These are phyloP conservation scores for Dynastes tityus DNA, from an alignment of 2,888 invertebrate species.

Conservation along the genomic window DNA sequence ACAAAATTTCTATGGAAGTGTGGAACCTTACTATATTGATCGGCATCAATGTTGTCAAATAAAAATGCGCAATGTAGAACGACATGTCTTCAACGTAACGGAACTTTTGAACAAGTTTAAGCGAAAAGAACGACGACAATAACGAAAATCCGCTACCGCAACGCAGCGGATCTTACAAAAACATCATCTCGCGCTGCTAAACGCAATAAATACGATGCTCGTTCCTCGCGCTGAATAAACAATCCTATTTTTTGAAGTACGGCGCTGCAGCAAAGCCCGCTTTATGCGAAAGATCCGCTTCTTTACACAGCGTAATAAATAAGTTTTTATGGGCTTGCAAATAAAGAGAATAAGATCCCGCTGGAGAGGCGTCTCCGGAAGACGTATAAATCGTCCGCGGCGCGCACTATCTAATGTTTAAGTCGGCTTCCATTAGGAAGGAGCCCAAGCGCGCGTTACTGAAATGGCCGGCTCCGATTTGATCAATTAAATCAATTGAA, in stretches of 20 bases:
- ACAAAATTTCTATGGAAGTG: too few species aligned
- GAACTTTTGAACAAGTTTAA: conserved; percentile 12
- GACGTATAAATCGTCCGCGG: conserved; percentile 38
- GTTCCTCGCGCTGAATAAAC: conserved; percentile 19
- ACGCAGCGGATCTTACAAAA: conserved; percentile 12
- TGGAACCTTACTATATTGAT: neutral
- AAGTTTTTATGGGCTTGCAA: conserved; percentile 48
- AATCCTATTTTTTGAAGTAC: conserved; percentile 46
- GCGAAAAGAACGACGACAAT: conserved; percentile 15
- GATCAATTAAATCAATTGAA: conserved; percentile 33
- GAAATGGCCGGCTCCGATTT: conserved; percentile 15
- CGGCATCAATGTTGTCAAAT: neutral
- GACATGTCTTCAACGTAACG: neutral
- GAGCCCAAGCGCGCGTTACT: conserved; percentile 8
- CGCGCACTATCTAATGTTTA: conserved; percentile 27
- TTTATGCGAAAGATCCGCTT: conserved; percentile 33
- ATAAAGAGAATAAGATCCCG: conserved; percentile 45
- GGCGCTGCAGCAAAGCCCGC: conserved; percentile 28
- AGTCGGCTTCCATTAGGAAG: conserved; percentile 31
- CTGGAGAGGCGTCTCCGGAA: conserved; percentile 41
- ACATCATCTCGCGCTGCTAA: conserved; percentile 32
- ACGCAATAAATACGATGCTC: conserved; percentile 38
- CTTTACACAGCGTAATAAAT: conserved; percentile 45
- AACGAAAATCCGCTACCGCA: conserved; percentile 25
- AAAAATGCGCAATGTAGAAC: neutral